These are phyloP conservation scores for Lycopodina hypogea DNA, from an alignment of 37 sponge, comb jelly and placozoan genomes.

Conservation along the genomic window DNA sequence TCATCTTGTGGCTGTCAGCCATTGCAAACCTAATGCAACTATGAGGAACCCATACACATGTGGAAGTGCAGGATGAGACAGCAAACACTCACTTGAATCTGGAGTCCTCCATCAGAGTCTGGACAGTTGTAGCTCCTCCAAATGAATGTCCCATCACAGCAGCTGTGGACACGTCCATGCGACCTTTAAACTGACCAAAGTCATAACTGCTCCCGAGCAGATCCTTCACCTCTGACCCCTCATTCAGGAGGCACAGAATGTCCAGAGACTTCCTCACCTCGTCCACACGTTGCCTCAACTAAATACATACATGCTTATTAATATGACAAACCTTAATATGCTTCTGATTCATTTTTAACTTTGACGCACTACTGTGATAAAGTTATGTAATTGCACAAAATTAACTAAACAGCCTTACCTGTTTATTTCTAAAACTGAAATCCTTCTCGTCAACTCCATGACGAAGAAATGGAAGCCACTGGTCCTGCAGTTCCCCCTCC, in stretches of 20 bases:
- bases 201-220: slow-evolving; percentile 43
- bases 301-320: too few relatives aligned
- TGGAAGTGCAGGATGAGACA: too few relatives aligned
- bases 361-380: too few relatives aligned
- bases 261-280: slow-evolving; percentile 28
- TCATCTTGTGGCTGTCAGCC: too few relatives aligned
- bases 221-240: slow-evolving; percentile 42
- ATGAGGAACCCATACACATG: too few relatives aligned
- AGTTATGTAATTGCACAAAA: too few relatives aligned
- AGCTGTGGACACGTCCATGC: slow-evolving; percentile 46
- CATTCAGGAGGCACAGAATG: slow-evolving; percentile 37
- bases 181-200: slow-evolving; percentile 59
- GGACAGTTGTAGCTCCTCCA: slow-evolving; percentile 67
- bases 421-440: slow-evolving; percentile 32
- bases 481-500: slow-evolving; percentile 22
- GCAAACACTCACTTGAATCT: slow-evolving; percentile 48
- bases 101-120: slow-evolving; percentile 53
- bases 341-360: too few relatives aligned
- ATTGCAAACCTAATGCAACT: too few relatives aligned
- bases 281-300: background rate
- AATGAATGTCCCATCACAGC: slow-evolving; percentile 77
- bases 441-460: slow-evolving; percentile 18
- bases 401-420: too few relatives aligned
- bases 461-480: slow-evolving; percentile 35
- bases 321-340: too few relatives aligned